phyloP scores from a whole-genome alignment of 2,888 invertebrate genomes.

The Stenodera caucasica region DNA sequence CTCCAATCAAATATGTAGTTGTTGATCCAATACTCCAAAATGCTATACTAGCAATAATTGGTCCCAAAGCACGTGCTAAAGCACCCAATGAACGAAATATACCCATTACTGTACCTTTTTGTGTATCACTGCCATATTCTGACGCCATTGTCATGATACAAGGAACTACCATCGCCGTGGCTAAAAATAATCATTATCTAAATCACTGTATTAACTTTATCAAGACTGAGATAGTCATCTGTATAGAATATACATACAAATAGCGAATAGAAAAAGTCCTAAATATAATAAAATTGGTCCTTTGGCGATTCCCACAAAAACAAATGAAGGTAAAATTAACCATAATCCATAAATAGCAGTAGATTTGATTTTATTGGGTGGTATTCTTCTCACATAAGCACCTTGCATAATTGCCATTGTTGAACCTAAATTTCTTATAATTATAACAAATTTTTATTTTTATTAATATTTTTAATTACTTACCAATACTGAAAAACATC shows the following conservation, averaged over 20 bases:
- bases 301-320: constrained; percentile 78
- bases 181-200: constrained; percentile 56
- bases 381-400: constrained; percentile 80
- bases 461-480: constrained; percentile 30
- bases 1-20: constrained; percentile 80
- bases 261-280: constrained; percentile 84
- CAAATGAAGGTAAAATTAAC: constrained; percentile 83
- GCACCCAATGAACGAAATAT: constrained; percentile 94
- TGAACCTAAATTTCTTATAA: constrained; percentile 57
- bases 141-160: constrained; percentile 94
- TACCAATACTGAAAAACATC: constrained; percentile 94
- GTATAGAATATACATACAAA: constrained; percentile 86
- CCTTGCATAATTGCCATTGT: constrained; percentile 93
- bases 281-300: constrained; percentile 67
- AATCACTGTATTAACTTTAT: too few relatives aligned
- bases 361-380: constrained; percentile 69
- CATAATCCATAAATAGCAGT: constrained; percentile 77
- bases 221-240: too few relatives aligned
- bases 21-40: constrained; percentile 92
- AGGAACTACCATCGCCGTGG: constrained; percentile 92
- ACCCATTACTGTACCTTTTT: constrained; percentile 92
- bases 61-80: constrained; percentile 89
- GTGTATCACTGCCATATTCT: constrained; percentile 73
- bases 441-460: constrained; percentile 8
- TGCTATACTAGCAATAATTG: constrained; percentile 82